phyloP scores from a whole-genome alignment of 2,113 vertebrate genomes.

The Gallinago paraguaiae region DNA sequence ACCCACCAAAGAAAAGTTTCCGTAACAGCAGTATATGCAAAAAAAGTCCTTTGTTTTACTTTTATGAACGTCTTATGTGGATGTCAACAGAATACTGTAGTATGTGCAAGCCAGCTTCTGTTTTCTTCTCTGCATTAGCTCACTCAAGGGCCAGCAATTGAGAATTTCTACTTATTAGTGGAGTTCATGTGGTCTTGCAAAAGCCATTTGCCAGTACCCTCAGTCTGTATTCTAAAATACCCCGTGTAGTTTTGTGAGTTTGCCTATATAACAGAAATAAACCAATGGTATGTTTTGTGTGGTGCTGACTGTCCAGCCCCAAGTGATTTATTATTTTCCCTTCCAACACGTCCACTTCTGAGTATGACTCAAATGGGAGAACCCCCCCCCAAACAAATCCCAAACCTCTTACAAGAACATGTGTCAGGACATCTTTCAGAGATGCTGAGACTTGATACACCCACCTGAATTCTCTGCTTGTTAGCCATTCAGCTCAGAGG shows the following conservation, averaged over 20 bases:
- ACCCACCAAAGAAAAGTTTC: background rate
- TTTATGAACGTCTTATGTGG: background rate
- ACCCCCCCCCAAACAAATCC: background rate
- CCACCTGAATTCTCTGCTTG: background rate
- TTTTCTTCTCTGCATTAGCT: background rate
- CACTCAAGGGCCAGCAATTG: background rate
- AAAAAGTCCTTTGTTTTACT: background rate
- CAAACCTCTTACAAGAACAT: background rate
- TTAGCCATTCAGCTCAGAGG: background rate
- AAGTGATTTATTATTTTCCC: background rate
- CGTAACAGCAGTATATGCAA: background rate
- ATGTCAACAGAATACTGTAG: background rate
- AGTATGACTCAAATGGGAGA: background rate
- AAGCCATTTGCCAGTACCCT: background rate
- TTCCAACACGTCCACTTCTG: background rate
- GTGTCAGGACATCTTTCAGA: background rate
- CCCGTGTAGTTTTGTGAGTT: background rate
- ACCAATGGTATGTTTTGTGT: background rate
- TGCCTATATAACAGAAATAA: too few relatives aligned
- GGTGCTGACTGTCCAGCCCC: background rate
- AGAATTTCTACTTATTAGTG: background rate
- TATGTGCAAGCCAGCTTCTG: background rate
- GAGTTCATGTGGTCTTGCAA: background rate
- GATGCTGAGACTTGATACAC: background rate
- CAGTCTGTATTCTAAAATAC: background rate